Conservation (phyloP, 2,113 vertebrate genomes). For the Brachirus orientalis region DNA sequence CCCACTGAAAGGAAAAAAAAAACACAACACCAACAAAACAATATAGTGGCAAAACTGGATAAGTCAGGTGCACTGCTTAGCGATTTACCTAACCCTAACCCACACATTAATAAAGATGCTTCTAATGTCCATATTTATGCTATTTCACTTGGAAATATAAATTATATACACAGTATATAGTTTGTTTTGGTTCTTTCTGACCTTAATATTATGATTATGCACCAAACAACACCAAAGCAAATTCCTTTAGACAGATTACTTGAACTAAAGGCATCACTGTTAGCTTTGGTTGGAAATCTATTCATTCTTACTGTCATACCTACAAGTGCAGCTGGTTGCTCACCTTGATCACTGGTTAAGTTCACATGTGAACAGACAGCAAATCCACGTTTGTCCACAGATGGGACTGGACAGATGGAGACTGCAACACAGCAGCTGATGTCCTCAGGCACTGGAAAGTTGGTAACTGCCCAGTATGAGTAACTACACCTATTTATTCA, state of each 20-base stretch:
- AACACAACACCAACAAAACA: slow-evolving; percentile 36
- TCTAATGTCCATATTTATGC: background rate
- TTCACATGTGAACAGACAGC: slow-evolving; percentile 56
- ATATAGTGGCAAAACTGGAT: slow-evolving; percentile 37
- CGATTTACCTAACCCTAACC: no score
- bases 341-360: slow-evolving; percentile 62
- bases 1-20: no score
- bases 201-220: no score
- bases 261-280: no score
- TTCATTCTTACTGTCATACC: background rate
- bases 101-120: slow-evolving; percentile 12
- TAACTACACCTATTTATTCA: no score
- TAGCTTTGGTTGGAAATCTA: no score
- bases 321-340: slow-evolving; percentile 39
- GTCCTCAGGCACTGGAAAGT: slow-evolving; percentile 58
- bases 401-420: slow-evolving; percentile 74
- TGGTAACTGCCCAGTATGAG: slow-evolving; percentile 19
- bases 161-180: no score
- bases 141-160: background rate
- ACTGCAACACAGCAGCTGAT: slow-evolving; percentile 55
- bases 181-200: no score
- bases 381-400: slow-evolving; percentile 58
- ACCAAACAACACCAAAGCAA: no score
- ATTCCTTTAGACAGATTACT: no score
- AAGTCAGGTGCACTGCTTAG: slow-evolving; percentile 62